phyloP scores from a whole-genome alignment of 1,140 invertebrate genomes.

The Apis dorsata region DNA sequence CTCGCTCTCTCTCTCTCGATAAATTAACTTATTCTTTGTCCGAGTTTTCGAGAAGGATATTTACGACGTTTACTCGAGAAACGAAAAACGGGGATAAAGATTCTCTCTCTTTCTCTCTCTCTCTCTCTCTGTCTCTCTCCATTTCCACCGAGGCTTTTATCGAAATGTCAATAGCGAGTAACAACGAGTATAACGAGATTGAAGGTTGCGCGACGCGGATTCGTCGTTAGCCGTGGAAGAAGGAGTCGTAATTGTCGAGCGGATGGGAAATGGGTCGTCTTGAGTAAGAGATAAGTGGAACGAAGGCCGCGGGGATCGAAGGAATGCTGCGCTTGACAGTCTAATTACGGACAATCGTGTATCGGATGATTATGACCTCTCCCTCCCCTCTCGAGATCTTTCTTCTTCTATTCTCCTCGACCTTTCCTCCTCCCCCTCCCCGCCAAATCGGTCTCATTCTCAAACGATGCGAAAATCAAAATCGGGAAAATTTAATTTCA shows the following conservation, averaged over 20 bases:
- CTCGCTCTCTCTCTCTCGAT: too few species aligned
- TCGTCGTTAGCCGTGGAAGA: constrained; percentile 5
- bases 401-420: too few species aligned
- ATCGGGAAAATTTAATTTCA: too few species aligned
- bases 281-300: constrained; percentile 7
- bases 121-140: too few species aligned
- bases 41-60: too few species aligned
- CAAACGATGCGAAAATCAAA: too few species aligned
- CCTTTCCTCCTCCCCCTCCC: too few species aligned
- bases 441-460: too few species aligned
- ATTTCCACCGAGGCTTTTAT: background rate
- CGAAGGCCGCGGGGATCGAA: constrained; percentile 30
- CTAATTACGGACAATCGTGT: constrained; percentile 14
- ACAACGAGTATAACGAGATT: background rate
- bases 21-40: too few species aligned
- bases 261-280: constrained; percentile 45
- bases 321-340: constrained; percentile 46
- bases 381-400: too few species aligned
- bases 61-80: background rate
- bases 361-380: background rate
- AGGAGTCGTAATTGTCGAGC: constrained; percentile 39
- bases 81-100: background rate
- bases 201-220: background rate
- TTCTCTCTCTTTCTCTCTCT: too few species aligned
- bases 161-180: constrained; percentile 9